These are phyloP conservation scores for Aspidoscelis tigris DNA, from an alignment of 2,113 vertebrate genomes.

Conservation along the genomic window DNA sequence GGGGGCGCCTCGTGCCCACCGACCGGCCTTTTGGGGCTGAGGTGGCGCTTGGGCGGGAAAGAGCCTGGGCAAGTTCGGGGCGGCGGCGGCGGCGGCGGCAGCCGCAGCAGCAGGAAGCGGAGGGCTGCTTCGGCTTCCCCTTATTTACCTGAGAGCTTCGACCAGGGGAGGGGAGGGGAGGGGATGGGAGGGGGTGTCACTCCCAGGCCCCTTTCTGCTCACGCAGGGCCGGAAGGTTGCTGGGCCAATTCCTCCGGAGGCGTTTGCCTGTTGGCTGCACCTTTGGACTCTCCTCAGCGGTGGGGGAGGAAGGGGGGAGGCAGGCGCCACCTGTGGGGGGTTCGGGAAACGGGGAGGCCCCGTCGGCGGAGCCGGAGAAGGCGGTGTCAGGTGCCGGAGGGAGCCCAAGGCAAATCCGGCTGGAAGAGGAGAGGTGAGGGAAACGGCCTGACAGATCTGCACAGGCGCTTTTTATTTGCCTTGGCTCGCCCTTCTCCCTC, in stretches of 20 bases:
- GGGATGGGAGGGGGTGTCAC: no score
- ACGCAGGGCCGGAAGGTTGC: neutral
- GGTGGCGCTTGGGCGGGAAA: no score
- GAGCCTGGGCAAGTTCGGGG: no score
- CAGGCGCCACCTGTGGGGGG: neutral
- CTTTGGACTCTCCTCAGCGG: slow-evolving; percentile 8
- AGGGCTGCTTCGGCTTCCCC: no score
- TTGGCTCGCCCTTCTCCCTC: neutral
- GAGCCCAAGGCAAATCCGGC: neutral
- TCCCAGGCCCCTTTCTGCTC: neutral
- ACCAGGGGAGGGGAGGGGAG: neutral
- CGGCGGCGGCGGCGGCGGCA: no score
- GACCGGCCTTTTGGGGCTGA: no score
- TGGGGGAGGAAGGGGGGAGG: neutral
- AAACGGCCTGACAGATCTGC: neutral
- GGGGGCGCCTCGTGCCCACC: no score
- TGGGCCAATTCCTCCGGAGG: neutral
- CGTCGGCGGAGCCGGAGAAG: neutral
- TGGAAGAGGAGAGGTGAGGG: neutral
- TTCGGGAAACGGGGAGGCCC: neutral
- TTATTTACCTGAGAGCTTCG: no score
- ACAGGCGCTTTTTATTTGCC: rapidly evolving
- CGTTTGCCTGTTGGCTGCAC: neutral
- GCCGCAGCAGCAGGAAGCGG: no score
- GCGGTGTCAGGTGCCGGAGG: neutral